Percentiles rank a stretch among this genome's conserved stretches.
Conservation (phyloP, 2,113 vertebrate genomes). For the Onychostruthus taczanowskii region DNA sequence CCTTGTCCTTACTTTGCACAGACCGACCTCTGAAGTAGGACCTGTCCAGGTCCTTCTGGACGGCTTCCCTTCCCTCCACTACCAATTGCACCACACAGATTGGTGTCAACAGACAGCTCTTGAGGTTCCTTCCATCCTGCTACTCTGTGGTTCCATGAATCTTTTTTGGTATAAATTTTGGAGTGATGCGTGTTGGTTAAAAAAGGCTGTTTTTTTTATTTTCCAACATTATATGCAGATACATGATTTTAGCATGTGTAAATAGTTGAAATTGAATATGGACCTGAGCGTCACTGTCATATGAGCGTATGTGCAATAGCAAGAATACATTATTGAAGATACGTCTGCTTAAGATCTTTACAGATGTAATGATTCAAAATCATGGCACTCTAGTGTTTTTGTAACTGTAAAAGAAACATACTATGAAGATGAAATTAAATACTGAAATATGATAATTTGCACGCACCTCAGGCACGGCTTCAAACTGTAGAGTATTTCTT, state of each 20-base stretch:
- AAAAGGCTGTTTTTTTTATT: constrained; percentile 32
- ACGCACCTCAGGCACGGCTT: constrained; percentile 1
- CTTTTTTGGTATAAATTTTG: background rate
- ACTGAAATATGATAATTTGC: constrained; percentile 34
- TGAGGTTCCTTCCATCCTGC: background rate
- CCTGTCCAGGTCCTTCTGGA: background rate
- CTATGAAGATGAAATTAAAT: constrained; percentile 16
- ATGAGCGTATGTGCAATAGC: constrained; percentile 33
- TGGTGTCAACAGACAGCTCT: background rate
- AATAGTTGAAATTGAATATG: constrained; percentile 11
- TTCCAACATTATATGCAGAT: constrained; percentile 1
- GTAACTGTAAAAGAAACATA: constrained; percentile 9
- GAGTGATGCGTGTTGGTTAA: background rate
- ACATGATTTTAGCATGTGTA: constrained; percentile 38
- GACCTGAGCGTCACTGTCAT: background rate
- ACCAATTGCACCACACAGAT: accelerated
- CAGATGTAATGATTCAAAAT: constrained; percentile 14
- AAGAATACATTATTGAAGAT: background rate
- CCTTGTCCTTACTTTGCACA: background rate
- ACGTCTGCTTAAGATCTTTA: background rate
- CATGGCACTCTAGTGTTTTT: constrained; percentile 17
- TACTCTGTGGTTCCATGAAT: background rate
- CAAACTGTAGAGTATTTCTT: constrained; percentile 21
- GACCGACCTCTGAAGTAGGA: background rate
- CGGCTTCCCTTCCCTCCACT: background rate